Conservation (phyloP, 2,113 vertebrate species). For the Tauraco erythrolophus region DNA sequence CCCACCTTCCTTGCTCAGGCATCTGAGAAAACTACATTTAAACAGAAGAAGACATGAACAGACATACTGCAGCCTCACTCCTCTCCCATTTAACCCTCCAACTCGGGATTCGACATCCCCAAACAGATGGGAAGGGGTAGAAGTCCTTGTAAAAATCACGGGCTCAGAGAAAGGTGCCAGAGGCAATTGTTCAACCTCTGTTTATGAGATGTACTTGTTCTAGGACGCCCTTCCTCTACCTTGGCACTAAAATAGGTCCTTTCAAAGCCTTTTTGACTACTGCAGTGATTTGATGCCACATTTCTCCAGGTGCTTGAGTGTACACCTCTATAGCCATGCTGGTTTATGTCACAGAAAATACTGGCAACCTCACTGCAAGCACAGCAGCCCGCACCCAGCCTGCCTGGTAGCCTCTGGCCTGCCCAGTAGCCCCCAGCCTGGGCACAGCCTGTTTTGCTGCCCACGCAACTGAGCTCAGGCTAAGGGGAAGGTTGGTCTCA, state of each 20-base stretch:
- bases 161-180: neutral
- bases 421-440: neutral
- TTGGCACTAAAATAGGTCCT: conserved; percentile 37
- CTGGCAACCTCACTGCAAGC: neutral
- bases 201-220: neutral
- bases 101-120: neutral
- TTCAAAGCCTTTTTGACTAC: conserved; percentile 6
- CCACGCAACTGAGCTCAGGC: neutral
- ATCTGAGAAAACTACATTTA: neutral
- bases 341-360: neutral
- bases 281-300: neutral
- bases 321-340: neutral
- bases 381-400: neutral
- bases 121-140: rapidly evolving
- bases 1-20: neutral
- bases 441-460: neutral
- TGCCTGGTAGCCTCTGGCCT: neutral
- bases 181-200: neutral
- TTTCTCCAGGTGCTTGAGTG: neutral
- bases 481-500: neutral
- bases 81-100: neutral
- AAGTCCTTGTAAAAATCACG: conserved; percentile 2
- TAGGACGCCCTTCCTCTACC: conserved; percentile 39
- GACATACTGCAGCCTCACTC: neutral
- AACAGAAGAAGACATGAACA: neutral